phyloP scores from a whole-genome alignment of 2,113 vertebrate genomes.

The Corvus hawaiiensis region DNA sequence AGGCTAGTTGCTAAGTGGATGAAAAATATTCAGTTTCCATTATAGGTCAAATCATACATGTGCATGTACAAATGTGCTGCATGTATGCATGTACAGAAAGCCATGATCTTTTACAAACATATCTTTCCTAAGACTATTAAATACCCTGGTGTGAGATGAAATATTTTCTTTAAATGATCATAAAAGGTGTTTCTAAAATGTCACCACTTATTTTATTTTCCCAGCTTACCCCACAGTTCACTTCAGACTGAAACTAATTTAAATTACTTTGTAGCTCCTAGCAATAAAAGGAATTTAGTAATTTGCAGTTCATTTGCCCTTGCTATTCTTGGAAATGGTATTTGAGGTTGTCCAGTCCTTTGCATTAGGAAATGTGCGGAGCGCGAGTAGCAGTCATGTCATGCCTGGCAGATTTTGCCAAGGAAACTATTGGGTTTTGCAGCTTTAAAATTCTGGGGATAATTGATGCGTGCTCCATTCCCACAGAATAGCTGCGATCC shows the following conservation, averaged over 20 bases:
- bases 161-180: slow-evolving; percentile 36
- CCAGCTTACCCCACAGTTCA: slow-evolving; percentile 29
- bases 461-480: slow-evolving; percentile 35
- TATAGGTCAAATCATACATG: background rate
- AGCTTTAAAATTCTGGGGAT: slow-evolving; percentile 49
- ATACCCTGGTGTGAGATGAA: slow-evolving; percentile 7
- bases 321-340: slow-evolving; percentile 40
- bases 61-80: background rate
- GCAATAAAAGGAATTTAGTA: slow-evolving; percentile 59
- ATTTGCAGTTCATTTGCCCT: slow-evolving; percentile 55
- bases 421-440: slow-evolving; percentile 42
- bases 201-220: slow-evolving; percentile 52
- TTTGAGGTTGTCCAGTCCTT: slow-evolving; percentile 23
- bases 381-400: slow-evolving; percentile 5
- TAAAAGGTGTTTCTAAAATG: slow-evolving; percentile 51
- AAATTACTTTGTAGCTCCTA: slow-evolving; percentile 53
- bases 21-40: background rate
- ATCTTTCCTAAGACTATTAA: background rate
- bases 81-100: background rate
- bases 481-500: slow-evolving; percentile 1
- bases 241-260: slow-evolving; percentile 53
- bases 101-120: background rate
- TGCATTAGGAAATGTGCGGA: slow-evolving; percentile 3
- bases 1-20: background rate
- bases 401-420: slow-evolving; percentile 52